Percentiles rank a stretch among this genome's conserved stretches.
Conservation (phyloP, 2,797 vertebrate species). For the Crypturellus tataupa region DNA sequence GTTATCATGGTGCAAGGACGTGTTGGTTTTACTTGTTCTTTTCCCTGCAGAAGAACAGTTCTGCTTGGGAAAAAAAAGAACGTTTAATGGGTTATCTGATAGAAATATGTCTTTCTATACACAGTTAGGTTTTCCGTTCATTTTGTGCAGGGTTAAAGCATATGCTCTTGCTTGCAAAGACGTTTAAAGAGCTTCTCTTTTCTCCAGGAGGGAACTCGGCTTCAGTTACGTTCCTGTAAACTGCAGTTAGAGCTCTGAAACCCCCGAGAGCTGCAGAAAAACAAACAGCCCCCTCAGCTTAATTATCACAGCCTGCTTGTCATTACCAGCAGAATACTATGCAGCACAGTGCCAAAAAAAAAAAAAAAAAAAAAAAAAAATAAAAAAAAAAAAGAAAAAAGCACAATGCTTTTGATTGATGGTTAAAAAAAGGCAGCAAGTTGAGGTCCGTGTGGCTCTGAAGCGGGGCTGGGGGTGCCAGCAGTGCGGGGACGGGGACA, state of each 20-base stretch:
- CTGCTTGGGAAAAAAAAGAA: not conserved
- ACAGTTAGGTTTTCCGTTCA: not conserved
- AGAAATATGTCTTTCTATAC: not conserved
- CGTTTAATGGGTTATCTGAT: not conserved
- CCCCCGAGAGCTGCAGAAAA: slow-evolving; percentile 13
- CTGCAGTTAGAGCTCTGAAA: slow-evolving; percentile 37
- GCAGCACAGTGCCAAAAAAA: not conserved
- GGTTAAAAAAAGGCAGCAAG: not conserved
- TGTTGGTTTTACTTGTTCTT: not conserved
- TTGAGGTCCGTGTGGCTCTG: not conserved
- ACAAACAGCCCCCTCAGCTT: not conserved
- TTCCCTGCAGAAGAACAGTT: not conserved
- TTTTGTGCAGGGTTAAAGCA: not conserved
- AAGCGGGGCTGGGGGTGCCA: not conserved
- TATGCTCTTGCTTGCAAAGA: not conserved
- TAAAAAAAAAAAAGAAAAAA: too few relatives aligned
- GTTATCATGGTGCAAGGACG: not conserved
- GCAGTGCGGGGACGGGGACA: too few relatives aligned
- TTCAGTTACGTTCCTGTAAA: slow-evolving; percentile 16
- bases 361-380: too few relatives aligned
- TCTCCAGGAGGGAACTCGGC: not conserved
- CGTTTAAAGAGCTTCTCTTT: slow-evolving; percentile 24
- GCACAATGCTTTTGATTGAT: not conserved
- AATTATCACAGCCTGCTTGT: not conserved
- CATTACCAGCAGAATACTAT: not conserved